Conservation (phyloP, 2,888 invertebrate species). For the Caenorhabditis imperialis region DNA sequence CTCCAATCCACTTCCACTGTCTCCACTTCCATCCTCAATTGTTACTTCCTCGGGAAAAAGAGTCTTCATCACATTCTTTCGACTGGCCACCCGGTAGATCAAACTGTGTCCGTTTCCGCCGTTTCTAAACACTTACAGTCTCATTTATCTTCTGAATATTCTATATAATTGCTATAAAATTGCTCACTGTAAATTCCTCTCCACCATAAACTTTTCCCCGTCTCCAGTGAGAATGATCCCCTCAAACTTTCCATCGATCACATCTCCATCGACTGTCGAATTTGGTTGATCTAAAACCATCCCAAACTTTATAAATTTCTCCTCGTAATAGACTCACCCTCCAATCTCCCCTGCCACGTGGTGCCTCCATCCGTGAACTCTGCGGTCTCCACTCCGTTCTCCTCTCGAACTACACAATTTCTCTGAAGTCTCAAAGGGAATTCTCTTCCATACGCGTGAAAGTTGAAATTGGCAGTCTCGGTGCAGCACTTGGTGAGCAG, state of each 20-base stretch:
- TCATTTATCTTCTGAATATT: too few relatives aligned
- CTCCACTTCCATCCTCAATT: slow-evolving; percentile 29
- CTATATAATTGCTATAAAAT: too few relatives aligned
- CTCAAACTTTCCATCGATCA: slow-evolving; percentile 29
- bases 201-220: slow-evolving; percentile 40
- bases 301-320: too few relatives aligned
- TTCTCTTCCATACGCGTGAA: slow-evolving; percentile 32
- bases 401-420: slow-evolving; percentile 7
- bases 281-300: slow-evolving; percentile 45
- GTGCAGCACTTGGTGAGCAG: slow-evolving; percentile 39
- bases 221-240: slow-evolving; percentile 45
- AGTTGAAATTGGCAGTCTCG: slow-evolving; percentile 29
- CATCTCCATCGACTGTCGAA: slow-evolving; percentile 32
- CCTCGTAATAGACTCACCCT: slow-evolving; percentile 4
- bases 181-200: slow-evolving; percentile 10
- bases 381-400: slow-evolving; percentile 10
- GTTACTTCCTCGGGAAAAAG: slow-evolving; percentile 33
- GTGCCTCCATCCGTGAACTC: slow-evolving; percentile 30
- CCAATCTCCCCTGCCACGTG: slow-evolving; percentile 36
- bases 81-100: slow-evolving; percentile 19
- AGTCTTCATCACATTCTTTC: slow-evolving; percentile 23
- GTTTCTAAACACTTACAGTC: slow-evolving; percentile 5
- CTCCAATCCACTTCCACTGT: slow-evolving; percentile 26
- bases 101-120: slow-evolving; percentile 28
- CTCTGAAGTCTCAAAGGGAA: slow-evolving; percentile 35